Base-by-base conservation (phyloP, 1,140 invertebrate genomes). In the Anastrepha ludens region DNA sequence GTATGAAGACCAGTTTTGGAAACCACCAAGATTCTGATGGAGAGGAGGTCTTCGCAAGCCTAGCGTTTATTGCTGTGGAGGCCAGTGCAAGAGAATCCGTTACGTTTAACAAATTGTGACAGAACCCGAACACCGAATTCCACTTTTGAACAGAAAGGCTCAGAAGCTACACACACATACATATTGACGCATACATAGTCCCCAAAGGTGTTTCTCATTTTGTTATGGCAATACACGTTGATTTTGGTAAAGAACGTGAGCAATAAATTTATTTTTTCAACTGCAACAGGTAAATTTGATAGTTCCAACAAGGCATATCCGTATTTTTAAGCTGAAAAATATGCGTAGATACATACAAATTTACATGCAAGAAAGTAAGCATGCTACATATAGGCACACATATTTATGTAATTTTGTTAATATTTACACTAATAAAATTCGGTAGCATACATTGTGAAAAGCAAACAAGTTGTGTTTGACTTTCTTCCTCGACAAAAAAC, bases 381-480 rank as follows among this genome's bases (percentile, higher is more conserved):
- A 29, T 29, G 29, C 29, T 29, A 44, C 67, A 74, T 0, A 74
- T 17, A n/a, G 3, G 17, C 62, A 20, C 20, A 64, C 17, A 67
- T 67, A 2, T 13, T 39, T 41, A 67, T 29, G 15, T n/a, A 7
- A 29, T n/a, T 44, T 74, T 44, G 67, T 41, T 74, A 44, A 74
- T 74, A 81, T 81, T 81, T 9, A 81, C 74, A 50, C 29, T 29
- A 81, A 55, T 81, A 29, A 81, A 81, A 81, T 81, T 81, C 74
- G 74, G 74, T 81, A 55, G 74, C 47, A 50, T 81, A 20, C 55
- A 55, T 81, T 55, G 67, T 74, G 67, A 74, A 74, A 74, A 4
- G 67, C 41, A 47, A 74, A 74, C 67, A 74, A 44, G 39, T 44
- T 5, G 67, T 74, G 41, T 74, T 74, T 74, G 41, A 74, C 41